Evolutionary conservation across 2,888 invertebrate genomes (phyloP).

Genomic region (Pseudococcus jackbeardsleyi): DNA sequence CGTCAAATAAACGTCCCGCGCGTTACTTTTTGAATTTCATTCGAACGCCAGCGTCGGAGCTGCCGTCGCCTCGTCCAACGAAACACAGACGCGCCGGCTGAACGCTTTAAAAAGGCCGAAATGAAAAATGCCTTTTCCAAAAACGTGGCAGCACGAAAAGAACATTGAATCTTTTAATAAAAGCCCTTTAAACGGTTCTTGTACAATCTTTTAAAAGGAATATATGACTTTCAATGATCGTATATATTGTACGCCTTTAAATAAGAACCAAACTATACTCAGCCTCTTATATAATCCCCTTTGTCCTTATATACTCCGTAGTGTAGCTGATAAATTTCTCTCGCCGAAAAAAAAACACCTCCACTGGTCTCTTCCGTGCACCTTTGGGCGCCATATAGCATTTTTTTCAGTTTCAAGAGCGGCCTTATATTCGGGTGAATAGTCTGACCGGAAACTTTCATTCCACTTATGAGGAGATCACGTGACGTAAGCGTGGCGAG

Average conservation of each 20-base stretch:
- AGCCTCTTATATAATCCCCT: constrained; percentile 48
- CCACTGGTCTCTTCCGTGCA: background rate
- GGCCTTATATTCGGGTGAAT: background rate
- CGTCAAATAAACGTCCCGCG: constrained; percentile 54
- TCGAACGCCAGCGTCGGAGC: background rate
- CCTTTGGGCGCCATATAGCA: constrained; percentile 4
- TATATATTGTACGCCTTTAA: constrained; percentile 55
- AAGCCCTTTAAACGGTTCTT: constrained; percentile 54
- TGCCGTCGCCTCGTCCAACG: background rate
- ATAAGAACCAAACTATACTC: constrained; percentile 42
- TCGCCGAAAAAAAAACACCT: background rate
- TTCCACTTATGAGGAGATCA: constrained; percentile 23
- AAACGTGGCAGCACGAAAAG: constrained; percentile 56
- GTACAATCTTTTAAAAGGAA: constrained; percentile 56
- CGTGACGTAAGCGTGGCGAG: background rate
- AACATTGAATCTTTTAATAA: constrained; percentile 57
- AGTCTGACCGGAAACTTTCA: constrained; percentile 31
- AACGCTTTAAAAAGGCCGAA: constrained; percentile 43
- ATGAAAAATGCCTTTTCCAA: constrained; percentile 53
- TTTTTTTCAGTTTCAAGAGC: background rate
- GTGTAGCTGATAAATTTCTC: constrained; percentile 41
- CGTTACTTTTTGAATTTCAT: constrained; percentile 55
- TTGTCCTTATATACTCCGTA: constrained; percentile 12
- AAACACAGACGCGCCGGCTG: background rate
- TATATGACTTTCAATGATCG: constrained; percentile 57